phyloP scores from a whole-genome alignment of 2,113 vertebrate species.

The Amphiprion ocellaris region DNA sequence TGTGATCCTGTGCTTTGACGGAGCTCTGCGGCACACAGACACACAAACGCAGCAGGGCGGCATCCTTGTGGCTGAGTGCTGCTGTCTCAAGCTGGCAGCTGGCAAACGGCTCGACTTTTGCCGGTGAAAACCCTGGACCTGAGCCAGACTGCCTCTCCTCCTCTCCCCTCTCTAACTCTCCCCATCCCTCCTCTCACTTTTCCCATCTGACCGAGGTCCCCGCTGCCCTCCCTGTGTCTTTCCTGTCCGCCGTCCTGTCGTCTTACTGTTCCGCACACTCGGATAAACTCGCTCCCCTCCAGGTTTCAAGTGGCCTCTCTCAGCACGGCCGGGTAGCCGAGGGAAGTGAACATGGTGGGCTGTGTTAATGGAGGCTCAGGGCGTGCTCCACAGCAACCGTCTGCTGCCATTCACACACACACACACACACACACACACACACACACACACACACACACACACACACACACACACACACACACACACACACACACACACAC shows the following conservation, averaged over 20 bases:
- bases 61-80: conserved; percentile 65
- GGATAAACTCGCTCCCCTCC: conserved; percentile 57
- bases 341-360: conserved; percentile 58
- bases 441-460: not conserved
- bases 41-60: conserved; percentile 38
- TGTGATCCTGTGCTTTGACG: conserved; percentile 27
- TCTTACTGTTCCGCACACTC: conserved; percentile 41
- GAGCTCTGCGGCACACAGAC: conserved; percentile 23
- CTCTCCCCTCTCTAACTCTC: not conserved
- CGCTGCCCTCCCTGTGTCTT: not conserved
- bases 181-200: conserved; percentile 11
- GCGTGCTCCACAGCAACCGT: conserved; percentile 56
- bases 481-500: conserved; percentile 11
- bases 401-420: conserved; percentile 58
- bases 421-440: conserved; percentile 1
- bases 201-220: conserved; percentile 28
- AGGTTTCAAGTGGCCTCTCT: conserved; percentile 56
- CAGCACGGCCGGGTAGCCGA: conserved; percentile 43
- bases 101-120: conserved; percentile 62
- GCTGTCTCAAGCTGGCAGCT: conserved; percentile 75
- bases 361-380: conserved; percentile 67
- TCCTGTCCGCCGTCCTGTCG: conserved; percentile 22
- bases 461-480: conserved; percentile 40
- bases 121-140: conserved; percentile 68
- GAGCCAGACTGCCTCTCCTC: conserved; percentile 55